Evolutionary conservation across 2,888 invertebrate species (phyloP).

Genomic region (Thalpophila matura): DNA sequence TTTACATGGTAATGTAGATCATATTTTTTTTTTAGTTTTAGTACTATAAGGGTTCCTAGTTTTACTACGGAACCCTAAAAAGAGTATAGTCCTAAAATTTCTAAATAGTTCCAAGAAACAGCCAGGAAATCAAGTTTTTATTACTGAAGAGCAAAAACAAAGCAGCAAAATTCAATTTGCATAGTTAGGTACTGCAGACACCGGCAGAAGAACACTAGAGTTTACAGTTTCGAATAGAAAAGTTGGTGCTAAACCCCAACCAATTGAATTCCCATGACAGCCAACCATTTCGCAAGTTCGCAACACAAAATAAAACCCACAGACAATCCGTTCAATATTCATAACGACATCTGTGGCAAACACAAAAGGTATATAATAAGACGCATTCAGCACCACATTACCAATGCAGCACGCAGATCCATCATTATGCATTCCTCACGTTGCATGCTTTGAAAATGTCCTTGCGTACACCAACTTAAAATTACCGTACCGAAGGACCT

Average conservation of each 20-base stretch:
- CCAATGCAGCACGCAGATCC: constrained; percentile 77
- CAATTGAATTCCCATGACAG: constrained; percentile 32
- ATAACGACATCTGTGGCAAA: constrained; percentile 66
- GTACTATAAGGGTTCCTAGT: too few relatives aligned
- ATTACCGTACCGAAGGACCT: constrained; percentile 32
- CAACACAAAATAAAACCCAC: constrained; percentile 61
- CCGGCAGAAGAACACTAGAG: constrained; percentile 6
- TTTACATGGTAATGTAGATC: too few relatives aligned
- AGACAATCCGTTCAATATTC: constrained; percentile 70
- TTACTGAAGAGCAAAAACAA: neutral
- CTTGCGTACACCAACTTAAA: constrained; percentile 64
- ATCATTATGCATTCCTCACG: constrained; percentile 77
- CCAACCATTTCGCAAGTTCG: constrained; percentile 48
- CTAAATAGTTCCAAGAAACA: neutral
- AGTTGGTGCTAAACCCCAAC: constrained; percentile 2
- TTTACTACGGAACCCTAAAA: too few relatives aligned
- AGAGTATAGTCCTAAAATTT: too few relatives aligned
- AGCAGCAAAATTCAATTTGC: constrained; percentile 1
- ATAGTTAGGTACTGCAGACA: neutral
- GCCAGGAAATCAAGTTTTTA: neutral
- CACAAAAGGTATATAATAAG: constrained; percentile 74
- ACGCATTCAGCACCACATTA: constrained; percentile 69
- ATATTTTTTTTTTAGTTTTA: too few relatives aligned
- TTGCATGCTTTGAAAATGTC: constrained; percentile 76
- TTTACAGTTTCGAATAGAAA: constrained; percentile 11